Percentiles rank a stretch among this genome's conserved stretches.
Conservation (phyloP, 1,140 invertebrate genomes). For the Nymphalis io region DNA sequence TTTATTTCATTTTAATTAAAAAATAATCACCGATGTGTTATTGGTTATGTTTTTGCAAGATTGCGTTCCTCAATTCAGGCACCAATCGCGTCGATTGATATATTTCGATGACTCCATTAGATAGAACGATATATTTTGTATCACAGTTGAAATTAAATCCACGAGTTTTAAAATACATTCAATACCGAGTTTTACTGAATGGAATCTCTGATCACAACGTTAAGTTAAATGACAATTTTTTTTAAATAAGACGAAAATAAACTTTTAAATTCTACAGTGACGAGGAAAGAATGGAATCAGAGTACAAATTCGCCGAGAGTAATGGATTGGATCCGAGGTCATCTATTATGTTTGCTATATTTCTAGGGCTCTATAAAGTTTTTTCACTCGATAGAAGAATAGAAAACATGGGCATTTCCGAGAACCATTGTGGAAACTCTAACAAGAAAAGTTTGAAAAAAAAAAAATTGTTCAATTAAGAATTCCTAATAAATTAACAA, state of each 20-base stretch:
- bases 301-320: neutral
- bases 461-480: conserved; percentile 20
- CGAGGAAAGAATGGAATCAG: neutral
- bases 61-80: neutral
- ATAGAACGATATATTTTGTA: neutral
- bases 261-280: neutral
- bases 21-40: no score
- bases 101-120: neutral
- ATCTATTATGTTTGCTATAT: conserved; percentile 6
- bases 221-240: no score
- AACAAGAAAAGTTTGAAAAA: conserved; percentile 22
- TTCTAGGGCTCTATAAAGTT: neutral
- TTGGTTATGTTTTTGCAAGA: no score
- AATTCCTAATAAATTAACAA: conserved; percentile 9
- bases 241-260: neutral
- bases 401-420: conserved; percentile 6
- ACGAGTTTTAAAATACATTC: neutral
- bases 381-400: conserved; percentile 10
- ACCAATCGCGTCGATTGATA: neutral
- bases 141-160: neutral
- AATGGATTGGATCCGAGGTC: conserved; percentile 1
- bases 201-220: no score
- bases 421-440: conserved; percentile 14
- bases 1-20: no score
- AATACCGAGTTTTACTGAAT: no score